Conservation (phyloP, 1,140 invertebrate species). For the Meloidogyne exigua region DNA sequence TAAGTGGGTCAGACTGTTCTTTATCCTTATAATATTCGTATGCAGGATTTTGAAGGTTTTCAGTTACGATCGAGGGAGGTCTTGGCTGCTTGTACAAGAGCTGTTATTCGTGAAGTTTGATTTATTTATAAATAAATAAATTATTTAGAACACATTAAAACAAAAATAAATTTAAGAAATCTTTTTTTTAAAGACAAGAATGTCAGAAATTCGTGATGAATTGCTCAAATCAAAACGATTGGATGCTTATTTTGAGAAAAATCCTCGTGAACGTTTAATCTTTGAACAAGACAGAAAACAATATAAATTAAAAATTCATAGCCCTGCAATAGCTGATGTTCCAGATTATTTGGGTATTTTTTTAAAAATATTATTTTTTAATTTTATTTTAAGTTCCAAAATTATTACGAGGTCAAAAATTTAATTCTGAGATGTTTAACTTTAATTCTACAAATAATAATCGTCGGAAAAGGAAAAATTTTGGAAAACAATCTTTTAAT, state of each 20-base stretch:
- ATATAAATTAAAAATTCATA: conserved; percentile 79
- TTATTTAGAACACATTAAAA: too few relatives aligned
- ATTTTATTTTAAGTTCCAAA: conserved; percentile 52
- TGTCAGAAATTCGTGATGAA: conserved; percentile 93
- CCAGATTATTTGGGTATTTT: conserved; percentile 79
- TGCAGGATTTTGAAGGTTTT: conserved; percentile 93
- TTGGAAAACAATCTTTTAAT: neutral
- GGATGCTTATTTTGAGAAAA: conserved; percentile 91
- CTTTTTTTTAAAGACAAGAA: conserved; percentile 79
- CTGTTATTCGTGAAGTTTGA: neutral
- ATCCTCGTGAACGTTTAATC: conserved; percentile 83
- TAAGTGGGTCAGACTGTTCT: conserved; percentile 65
- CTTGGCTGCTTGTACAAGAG: conserved; percentile 28
- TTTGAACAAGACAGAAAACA: conserved; percentile 84
- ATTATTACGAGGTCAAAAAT: conserved; percentile 54
- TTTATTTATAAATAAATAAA: too few relatives aligned
- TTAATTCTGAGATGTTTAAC: conserved; percentile 21
- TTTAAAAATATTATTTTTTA: neutral
- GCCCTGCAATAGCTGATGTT: conserved; percentile 80
- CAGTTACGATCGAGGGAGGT: conserved; percentile 77
- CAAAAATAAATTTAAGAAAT: too few relatives aligned
- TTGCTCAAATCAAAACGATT: conserved; percentile 86
- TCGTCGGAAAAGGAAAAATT: conserved; percentile 11
- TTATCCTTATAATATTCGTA: conserved; percentile 85
- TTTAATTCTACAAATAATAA: conserved; percentile 19